These are phyloP conservation scores for Peromyscus leucopus DNA, from an alignment of 2,113 vertebrate genomes.

Conservation along the genomic window DNA sequence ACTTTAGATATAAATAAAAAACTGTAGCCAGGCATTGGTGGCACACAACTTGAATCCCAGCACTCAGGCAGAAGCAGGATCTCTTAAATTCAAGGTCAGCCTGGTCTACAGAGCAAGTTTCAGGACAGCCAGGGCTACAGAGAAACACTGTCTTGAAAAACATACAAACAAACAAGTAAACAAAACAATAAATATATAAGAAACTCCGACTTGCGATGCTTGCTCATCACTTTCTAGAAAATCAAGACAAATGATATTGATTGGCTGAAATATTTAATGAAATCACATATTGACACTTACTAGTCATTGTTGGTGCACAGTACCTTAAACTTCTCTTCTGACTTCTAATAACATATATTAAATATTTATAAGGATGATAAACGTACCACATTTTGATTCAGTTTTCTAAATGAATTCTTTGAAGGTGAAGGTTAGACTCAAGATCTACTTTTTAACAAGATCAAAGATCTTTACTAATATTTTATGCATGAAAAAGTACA, in stretches of 20 bases:
- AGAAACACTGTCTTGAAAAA: not conserved
- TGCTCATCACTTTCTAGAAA: conserved; percentile 22
- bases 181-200: conserved; percentile 8
- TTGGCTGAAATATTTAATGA: conserved; percentile 62
- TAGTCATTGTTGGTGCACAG: conserved; percentile 52
- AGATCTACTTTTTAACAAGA: conserved; percentile 50
- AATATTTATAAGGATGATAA: conserved; percentile 78
- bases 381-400: conserved; percentile 61
- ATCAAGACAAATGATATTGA: conserved; percentile 32
- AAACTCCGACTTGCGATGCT: not conserved
- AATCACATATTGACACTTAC: conserved; percentile 64
- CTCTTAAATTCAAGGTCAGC: not conserved
- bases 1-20: conserved; percentile 46
- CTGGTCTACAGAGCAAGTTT: not conserved
- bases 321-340: conserved; percentile 53
- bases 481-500: conserved; percentile 80
- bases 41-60: not conserved
- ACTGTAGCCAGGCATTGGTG: not conserved
- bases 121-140: not conserved
- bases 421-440: conserved; percentile 73
- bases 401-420: conserved; percentile 78
- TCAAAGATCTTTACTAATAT: conserved; percentile 76
- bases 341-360: conserved; percentile 64
- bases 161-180: not conserved
- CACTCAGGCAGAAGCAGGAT: not conserved